These are phyloP conservation scores for Tipula helvola DNA, from an alignment of 2,888 invertebrate species.

Conservation along the genomic window DNA sequence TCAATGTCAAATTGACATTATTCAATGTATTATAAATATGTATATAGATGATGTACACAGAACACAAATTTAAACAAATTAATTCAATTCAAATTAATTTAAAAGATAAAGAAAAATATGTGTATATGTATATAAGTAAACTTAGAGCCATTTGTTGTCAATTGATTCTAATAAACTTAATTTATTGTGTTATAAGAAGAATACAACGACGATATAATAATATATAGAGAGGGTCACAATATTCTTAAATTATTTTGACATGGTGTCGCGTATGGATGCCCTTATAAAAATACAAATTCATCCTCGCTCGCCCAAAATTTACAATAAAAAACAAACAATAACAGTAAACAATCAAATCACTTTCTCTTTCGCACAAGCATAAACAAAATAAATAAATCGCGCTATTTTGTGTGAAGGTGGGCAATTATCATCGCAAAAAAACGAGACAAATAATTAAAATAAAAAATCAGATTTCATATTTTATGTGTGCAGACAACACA, in stretches of 20 bases:
- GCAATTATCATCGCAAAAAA: neutral
- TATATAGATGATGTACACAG: neutral
- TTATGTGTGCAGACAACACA: neutral
- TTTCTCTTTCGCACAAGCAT: neutral
- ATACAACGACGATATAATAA: neutral
- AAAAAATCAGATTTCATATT: neutral
- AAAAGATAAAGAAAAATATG: constrained; percentile 4
- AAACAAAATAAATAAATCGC: neutral
- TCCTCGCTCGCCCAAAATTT: neutral
- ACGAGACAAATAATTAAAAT: neutral
- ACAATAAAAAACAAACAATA: neutral
- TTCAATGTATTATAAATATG: neutral
- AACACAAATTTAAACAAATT: constrained; percentile 8
- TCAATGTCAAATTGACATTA: neutral
- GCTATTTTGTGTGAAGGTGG: neutral
- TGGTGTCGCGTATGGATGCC: neutral
- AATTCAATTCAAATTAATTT: constrained; percentile 9
- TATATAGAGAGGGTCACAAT: neutral
- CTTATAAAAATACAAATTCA: neutral
- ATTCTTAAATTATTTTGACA: neutral
- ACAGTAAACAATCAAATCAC: neutral
- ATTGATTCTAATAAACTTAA: constrained; percentile 8
- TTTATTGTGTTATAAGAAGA: neutral
- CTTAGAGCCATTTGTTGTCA: neutral
- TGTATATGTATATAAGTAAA: neutral